Evolutionary conservation across 2,113 vertebrate species (phyloP), one percentile per base, ranked within the genome.

Genomic region (Pachyramphus minor): DNA sequence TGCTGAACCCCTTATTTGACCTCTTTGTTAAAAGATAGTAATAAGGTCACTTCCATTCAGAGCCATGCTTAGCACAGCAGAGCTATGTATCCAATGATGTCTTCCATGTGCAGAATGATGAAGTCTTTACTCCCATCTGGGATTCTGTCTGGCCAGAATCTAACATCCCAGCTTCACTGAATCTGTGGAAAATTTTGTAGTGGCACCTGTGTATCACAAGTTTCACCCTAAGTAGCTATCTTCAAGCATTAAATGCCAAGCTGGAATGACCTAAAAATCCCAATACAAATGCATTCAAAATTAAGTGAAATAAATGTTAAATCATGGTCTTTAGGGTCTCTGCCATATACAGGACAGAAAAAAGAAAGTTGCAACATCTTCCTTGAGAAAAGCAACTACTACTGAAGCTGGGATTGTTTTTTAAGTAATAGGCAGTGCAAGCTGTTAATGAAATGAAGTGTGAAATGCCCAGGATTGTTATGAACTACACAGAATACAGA

Each of bases 11-110:
- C 8, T 56, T 69, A 76, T 72, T 27, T 71, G 6, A 62, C 45
- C 37, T 69, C n/a, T 77, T 53, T 71, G 28, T 25, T 11, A 55
- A 74, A 86, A 12, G 21, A 81, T 77, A 89, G 8, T 19, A 64
- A 10, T n/a, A 73, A 86, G 14, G n/a, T 45, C 31, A 37, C 41
- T 66, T 94, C 55, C 20, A 35, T 14, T 14, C 8, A 74, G n/a
- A 91, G 20, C 15, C 12, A n/a, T 62, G 9, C 20, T 50, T 23
- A 77, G 25, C 13, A 22, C 25, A 62, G 21, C 8, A 76, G 25
- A 69, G 44, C 14, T 64, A 14, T 0, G 0, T 80, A 42, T 84
- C 16, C 25, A 85, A 0, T 14, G 7, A 42, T 31, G 12, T 47
- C 5, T 92, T 72, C 50, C 42, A 41, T 11, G n/a, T 49, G 11